phyloP scores from a whole-genome alignment of 2,797 vertebrate species.

The Simalia tracyae region DNA sequence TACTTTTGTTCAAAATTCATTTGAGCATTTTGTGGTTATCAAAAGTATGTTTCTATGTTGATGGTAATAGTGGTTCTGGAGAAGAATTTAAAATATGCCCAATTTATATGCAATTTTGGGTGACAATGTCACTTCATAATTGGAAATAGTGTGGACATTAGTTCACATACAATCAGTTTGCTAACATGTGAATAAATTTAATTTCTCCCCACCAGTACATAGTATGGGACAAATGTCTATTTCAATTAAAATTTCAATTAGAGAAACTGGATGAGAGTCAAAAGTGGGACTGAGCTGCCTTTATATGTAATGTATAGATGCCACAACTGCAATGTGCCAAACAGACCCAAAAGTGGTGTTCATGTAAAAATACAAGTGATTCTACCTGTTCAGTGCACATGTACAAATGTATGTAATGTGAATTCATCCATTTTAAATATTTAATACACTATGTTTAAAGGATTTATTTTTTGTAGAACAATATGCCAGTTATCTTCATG shows the following conservation, averaged over 20 bases:
- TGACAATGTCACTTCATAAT: too few relatives aligned
- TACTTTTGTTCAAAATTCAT: too few relatives aligned
- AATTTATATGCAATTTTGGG: too few relatives aligned
- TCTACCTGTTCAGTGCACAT: neutral
- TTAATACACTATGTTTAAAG: conserved; percentile 34
- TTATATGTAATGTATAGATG: too few relatives aligned
- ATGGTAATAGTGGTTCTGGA: too few relatives aligned
- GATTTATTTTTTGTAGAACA: conserved; percentile 55
- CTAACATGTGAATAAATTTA: too few relatives aligned
- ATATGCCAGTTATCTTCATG: conserved; percentile 24
- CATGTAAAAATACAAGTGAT: neutral
- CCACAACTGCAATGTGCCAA: neutral
- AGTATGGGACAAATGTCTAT: neutral
- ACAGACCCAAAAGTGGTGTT: neutral
- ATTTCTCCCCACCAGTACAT: too few relatives aligned
- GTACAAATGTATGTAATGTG: neutral
- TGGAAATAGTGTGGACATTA: too few relatives aligned
- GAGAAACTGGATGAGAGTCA: neutral
- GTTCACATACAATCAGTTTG: too few relatives aligned
- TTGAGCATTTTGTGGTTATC: too few relatives aligned
- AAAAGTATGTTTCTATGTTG: too few relatives aligned
- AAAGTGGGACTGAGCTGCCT: neutral
- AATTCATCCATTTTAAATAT: conserved; percentile 27
- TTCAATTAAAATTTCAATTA: neutral
- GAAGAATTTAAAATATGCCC: too few relatives aligned